Base-by-base conservation (phyloP, 2,888 invertebrate genomes). In the Neoitamus cyanurus region DNA sequence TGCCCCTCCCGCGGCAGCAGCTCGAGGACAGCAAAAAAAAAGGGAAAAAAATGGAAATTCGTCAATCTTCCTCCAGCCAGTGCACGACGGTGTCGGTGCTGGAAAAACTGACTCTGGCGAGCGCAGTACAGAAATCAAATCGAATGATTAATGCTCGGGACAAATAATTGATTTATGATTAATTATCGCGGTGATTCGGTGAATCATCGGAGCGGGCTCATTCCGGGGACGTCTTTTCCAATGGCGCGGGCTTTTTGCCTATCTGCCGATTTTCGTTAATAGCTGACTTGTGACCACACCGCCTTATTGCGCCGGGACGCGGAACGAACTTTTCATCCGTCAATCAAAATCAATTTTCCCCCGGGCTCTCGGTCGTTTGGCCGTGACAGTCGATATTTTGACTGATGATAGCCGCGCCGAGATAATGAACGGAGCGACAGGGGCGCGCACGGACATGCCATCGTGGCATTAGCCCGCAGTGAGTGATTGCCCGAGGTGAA, bases 81-180 rank as follows among this genome's bases (percentile, higher is more conserved):
- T 11, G 15, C 30, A 7, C 6, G 28, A 11, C 7, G 48, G n/a
- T 13, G 73, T 48, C 28, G 13, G 7, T 13, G 37, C 7, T 25
- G 69, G 28, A 82, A 82, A 82, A 82, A 69, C 20, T 82, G 20
- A 69, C 82, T 69, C 28, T 28, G 15, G 36, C 36, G 20, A 30
- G 37, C 25, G 13, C 25, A 30, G 82, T 36, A 69, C 69, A 72
- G 9, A 75, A 83, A 85, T 85, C 77, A 86, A 86, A 86, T 86
- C 86, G 85, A 86, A 85, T 85, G 86, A 86, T 86, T 86, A 85
- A 86, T 86, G 86, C 58, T 82, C 85, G 82, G 83, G 84, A 85
- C 84, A 86, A 86, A 86, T 86, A 86, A 86, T 86, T 86, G 86
- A 86, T 85, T 86, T 86, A 83, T 86, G 86, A 86, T 86, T 86